Evolutionary conservation across 2,888 invertebrate species (phyloP).

Genomic region (Eristalinus sepulchralis): DNA sequence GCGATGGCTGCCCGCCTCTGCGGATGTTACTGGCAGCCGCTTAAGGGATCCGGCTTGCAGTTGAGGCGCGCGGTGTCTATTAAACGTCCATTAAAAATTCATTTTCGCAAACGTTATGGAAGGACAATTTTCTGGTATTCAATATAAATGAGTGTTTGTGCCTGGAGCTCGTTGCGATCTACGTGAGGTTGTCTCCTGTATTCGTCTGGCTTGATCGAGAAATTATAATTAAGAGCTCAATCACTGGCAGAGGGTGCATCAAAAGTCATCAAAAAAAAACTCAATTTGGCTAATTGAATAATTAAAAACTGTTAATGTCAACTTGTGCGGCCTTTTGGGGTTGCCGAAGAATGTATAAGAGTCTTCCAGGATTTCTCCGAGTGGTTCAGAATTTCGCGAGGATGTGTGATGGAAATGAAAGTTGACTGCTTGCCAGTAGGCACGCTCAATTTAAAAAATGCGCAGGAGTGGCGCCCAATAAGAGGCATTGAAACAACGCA

Average conservation of each 20-base stretch:
- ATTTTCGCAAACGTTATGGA: constrained; percentile 36
- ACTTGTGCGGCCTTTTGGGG: neutral
- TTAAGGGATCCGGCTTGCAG: constrained; percentile 5
- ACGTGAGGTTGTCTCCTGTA: neutral
- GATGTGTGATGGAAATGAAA: neutral
- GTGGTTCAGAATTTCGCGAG: no score
- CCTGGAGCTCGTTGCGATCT: neutral
- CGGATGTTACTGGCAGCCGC: neutral
- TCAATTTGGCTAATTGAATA: neutral
- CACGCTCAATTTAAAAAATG: no score
- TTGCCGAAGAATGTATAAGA: neutral
- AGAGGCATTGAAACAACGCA: no score
- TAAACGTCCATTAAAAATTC: constrained; percentile 52
- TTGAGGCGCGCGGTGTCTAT: constrained; percentile 42
- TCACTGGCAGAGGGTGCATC: neutral
- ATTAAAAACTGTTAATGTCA: neutral
- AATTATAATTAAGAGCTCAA: neutral
- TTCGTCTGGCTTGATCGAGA: neutral
- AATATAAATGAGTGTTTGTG: neutral
- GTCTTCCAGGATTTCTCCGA: neutral
- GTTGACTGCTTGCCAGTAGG: no score
- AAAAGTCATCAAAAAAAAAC: neutral
- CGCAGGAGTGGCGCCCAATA: no score
- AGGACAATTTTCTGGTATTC: constrained; percentile 12
- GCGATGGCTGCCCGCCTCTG: neutral